Evolutionary conservation across 2,113 vertebrate genomes (phyloP).

Genomic region (Larimichthys polyactis): DNA sequence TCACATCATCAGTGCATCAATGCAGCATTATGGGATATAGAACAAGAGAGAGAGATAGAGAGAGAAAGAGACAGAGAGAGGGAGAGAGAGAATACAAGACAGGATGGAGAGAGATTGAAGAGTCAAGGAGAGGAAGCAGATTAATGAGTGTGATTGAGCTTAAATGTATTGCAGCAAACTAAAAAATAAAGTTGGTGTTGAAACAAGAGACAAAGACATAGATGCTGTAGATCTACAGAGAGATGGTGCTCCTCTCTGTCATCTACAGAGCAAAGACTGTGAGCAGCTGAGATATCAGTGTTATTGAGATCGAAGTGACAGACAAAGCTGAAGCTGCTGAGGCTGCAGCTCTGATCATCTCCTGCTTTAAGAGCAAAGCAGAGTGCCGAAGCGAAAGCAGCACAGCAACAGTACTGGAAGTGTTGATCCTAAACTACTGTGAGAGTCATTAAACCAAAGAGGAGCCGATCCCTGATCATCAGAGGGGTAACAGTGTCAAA

Average conservation of each 20-base stretch:
- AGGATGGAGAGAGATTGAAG: not conserved
- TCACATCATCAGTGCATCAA: conserved; percentile 25
- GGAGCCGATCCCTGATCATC: conserved; percentile 21
- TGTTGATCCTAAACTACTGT: conserved; percentile 5
- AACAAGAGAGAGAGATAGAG: not conserved
- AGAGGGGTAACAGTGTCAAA: not conserved
- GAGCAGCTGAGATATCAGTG: conserved; percentile 7
- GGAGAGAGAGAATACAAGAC: not conserved
- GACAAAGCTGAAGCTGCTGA: conserved; percentile 14
- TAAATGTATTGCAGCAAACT: conserved; percentile 2
- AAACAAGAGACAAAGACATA: conserved; percentile 2
- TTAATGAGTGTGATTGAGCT: not conserved
- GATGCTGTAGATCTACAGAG: not conserved
- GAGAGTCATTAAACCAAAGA: conserved; percentile 17
- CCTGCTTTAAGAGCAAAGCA: conserved; percentile 28
- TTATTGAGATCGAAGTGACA: conserved; percentile 19
- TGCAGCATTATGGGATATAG: conserved; percentile 33
- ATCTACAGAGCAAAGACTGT: not conserved
- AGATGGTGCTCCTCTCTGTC: conserved; percentile 1
- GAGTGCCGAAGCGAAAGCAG: not conserved
- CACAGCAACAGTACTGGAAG: not conserved
- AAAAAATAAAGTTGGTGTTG: not conserved
- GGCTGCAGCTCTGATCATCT: conserved; percentile 35
- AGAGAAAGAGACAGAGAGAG: not conserved
- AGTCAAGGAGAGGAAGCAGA: not conserved